These are phyloP conservation scores for Papilio glaucus DNA, from an alignment of 1,140 invertebrate genomes.

Conservation along the genomic window DNA sequence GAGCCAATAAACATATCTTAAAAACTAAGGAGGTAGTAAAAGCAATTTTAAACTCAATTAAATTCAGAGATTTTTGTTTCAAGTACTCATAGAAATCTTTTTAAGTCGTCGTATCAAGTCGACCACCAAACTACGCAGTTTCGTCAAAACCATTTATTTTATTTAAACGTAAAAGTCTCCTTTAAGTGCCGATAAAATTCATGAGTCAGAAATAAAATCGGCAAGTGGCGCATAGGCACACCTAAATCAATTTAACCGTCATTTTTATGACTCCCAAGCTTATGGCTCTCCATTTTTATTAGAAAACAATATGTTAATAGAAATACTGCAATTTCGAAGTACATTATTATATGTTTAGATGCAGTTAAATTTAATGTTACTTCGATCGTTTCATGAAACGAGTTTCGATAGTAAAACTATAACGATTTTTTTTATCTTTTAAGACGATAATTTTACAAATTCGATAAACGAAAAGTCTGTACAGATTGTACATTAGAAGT, in stretches of 20 bases:
- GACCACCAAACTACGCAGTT: conserved; percentile 3
- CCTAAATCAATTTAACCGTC: conserved; percentile 16
- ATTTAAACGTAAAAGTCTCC: conserved; percentile 22
- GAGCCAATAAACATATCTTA: no score
- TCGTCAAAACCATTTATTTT: conserved; percentile 6
- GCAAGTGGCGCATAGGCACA: conserved; percentile 9
- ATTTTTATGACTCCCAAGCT: not conserved
- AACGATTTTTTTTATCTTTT: no score
- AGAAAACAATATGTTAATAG: conserved; percentile 1
- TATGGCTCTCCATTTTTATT: not conserved
- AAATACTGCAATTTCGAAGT: conserved; percentile 9
- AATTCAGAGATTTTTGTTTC: no score
- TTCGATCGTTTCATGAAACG: no score
- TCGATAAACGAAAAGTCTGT: no score
- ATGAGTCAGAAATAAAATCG: conserved; percentile 18
- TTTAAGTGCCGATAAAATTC: conserved; percentile 20
- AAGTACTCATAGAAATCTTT: not conserved
- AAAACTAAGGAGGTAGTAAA: no score
- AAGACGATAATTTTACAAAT: no score
- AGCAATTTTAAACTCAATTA: no score
- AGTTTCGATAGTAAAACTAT: no score
- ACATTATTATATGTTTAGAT: no score
- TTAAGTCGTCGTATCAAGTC: not conserved
- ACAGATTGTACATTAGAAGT: no score
- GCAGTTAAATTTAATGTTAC: no score